A percentile compares a stretch with the other conserved stretches of the same genome.
These are phyloP conservation scores for Pagetopsis macropterus DNA, from an alignment of 2,797 vertebrate species.

Conservation along the genomic window DNA sequence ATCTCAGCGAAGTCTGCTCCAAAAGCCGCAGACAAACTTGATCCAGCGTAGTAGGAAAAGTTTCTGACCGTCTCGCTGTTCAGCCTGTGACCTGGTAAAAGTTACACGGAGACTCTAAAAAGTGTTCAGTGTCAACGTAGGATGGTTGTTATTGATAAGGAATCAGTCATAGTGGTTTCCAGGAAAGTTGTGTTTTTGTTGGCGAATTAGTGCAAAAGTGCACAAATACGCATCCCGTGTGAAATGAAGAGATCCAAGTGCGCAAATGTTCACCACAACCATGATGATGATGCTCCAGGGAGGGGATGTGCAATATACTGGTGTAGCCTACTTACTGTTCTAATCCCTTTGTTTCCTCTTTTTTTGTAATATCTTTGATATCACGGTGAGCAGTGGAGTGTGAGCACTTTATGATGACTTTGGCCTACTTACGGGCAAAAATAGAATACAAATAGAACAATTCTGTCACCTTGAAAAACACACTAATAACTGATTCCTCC, in stretches of 20 bases:
- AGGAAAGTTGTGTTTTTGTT: neutral
- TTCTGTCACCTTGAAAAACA: constrained; percentile 35
- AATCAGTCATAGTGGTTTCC: neutral
- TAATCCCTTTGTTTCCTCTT: neutral
- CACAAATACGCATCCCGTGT: neutral
- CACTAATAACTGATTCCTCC: constrained; percentile 4
- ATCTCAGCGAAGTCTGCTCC: constrained; percentile 36
- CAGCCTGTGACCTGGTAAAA: constrained; percentile 33
- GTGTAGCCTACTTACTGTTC: neutral
- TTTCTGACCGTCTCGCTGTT: constrained; percentile 49
- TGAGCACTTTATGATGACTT: neutral
- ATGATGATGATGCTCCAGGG: constrained; percentile 25
- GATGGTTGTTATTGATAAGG: neutral
- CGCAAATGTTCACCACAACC: constrained; percentile 22
- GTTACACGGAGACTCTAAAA: neutral
- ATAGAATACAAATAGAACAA: constrained; percentile 30
- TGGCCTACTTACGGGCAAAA: constrained; percentile 31
- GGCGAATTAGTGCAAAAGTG: neutral
- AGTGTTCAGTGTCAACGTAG: neutral
- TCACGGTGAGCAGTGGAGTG: neutral
- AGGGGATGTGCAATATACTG: constrained; percentile 28
- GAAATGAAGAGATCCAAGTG: too few species aligned
- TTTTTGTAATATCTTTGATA: neutral
- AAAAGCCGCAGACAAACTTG: constrained; percentile 54
- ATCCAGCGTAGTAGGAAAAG: constrained; percentile 56